A percentile compares a stretch with the other conserved stretches of the same genome.
These are phyloP conservation scores for Coelopa frigida DNA, from an alignment of 1,140 invertebrate genomes.

Conservation along the genomic window DNA sequence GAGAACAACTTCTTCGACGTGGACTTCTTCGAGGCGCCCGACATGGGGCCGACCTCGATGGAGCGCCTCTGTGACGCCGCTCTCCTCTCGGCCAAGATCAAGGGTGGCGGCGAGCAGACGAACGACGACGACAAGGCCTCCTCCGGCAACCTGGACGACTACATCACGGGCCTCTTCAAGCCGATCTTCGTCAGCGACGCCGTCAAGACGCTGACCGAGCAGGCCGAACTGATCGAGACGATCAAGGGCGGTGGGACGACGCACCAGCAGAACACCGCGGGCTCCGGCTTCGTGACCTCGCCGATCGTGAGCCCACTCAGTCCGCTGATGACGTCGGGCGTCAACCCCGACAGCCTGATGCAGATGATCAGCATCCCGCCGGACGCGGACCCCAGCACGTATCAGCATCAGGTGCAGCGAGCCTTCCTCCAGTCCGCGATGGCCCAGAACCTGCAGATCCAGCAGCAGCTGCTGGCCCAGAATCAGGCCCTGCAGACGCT, in stretches of 20 bases:
- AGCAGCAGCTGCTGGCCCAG: slow-evolving; percentile 85
- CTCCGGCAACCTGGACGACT: slow-evolving; percentile 53
- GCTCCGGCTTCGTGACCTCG: slow-evolving; percentile 53
- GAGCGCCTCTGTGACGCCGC: slow-evolving; percentile 14
- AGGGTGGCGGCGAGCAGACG: slow-evolving; percentile 51
- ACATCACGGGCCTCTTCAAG: slow-evolving; percentile 57
- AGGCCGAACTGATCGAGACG: slow-evolving; percentile 53
- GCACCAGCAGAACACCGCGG: slow-evolving; percentile 53
- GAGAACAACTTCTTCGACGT: too few relatives aligned
- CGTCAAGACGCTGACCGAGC: slow-evolving; percentile 53
- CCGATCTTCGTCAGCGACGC: slow-evolving; percentile 57
- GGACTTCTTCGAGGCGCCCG: slow-evolving; percentile 19
- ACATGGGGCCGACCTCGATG: not conserved
- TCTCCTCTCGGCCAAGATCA: slow-evolving; percentile 43
- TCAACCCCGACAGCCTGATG: slow-evolving; percentile 51
- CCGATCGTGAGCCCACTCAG: slow-evolving; percentile 45
- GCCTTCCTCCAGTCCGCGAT: slow-evolving; percentile 89
- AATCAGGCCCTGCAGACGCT: slow-evolving; percentile 89
- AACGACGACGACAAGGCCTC: slow-evolving; percentile 12
- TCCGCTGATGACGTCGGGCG: slow-evolving; percentile 45
- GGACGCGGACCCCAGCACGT: slow-evolving; percentile 53
- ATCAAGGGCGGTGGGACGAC: slow-evolving; percentile 79
- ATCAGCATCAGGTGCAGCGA: slow-evolving; percentile 77
- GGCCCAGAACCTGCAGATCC: slow-evolving; percentile 92
- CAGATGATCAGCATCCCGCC: slow-evolving; percentile 52